Evolutionary conservation across 2,888 invertebrate species (phyloP), one percentile per base, ranked within the genome.

Genomic region (Eristalis pertinax): DNA sequence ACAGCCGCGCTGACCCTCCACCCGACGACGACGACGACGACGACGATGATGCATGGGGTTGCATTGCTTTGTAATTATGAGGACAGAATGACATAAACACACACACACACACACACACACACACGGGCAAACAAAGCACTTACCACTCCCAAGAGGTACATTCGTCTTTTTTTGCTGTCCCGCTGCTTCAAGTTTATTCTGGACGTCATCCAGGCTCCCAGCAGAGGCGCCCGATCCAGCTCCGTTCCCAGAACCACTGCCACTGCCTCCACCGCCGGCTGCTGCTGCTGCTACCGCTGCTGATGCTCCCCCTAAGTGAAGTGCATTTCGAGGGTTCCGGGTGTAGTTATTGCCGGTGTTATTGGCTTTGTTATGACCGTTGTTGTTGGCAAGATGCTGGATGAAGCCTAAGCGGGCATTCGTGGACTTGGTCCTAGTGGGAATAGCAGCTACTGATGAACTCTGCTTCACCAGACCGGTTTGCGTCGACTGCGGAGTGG

Each of bases 131-230:
- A 50, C 89, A 90, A 89, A 88, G 90, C 91, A 93, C 93, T 93
- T 92, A 93, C 93, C 93, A 91, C 90, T 93, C 92, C 93, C 93
- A 89, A 92, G 92, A 90, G 93, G 92, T 91, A 91, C 91, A 92
- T 93, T 92, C 89, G 90, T 90, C 90, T 91, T 89, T 89, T 90
- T 90, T 88, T 90, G 91, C 89, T 90, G 90, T 89, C 88, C 78
- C 87, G 89, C 84, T 89, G 88, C 83, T 89, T 91, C 90, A 87
- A 90, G 89, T 89, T 90, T 89, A 86, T 91, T 91, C 79, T 91
- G 91, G 89, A 90, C 90, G 88, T 91, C 90, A 81, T 90, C 91
- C 90, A 91, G 89, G 82, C 89, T 90, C 73, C 89, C 80, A 88
- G 88, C 88, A 84, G 87, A 65, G 70, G 74, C 78, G 74, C 69